Evolutionary conservation across 2,797 vertebrate genomes (phyloP).

Genomic region (Dryobates pubescens): DNA sequence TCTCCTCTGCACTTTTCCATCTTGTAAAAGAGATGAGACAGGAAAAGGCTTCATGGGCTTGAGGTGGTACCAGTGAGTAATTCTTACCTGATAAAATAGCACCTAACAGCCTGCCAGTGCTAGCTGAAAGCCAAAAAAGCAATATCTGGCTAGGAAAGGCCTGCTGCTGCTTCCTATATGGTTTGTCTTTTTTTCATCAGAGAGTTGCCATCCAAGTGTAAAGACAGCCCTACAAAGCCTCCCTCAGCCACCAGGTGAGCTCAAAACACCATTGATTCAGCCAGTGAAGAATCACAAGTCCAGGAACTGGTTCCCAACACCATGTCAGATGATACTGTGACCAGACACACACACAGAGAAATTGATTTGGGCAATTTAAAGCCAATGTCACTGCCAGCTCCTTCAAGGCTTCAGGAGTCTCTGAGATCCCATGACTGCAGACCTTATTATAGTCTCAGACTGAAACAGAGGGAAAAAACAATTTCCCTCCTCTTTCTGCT

Average conservation of each 20-base stretch:
- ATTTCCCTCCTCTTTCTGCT: background rate
- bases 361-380: background rate
- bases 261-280: background rate
- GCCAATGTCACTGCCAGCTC: background rate
- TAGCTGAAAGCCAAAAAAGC: background rate
- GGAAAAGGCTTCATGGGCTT: background rate
- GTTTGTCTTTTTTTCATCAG: background rate
- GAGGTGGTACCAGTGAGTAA: background rate
- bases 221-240: slow-evolving; percentile 8
- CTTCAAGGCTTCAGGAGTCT: background rate
- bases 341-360: background rate
- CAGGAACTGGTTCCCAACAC: background rate
- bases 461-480: background rate
- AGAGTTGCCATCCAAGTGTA: background rate
- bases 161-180: background rate
- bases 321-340: background rate
- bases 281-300: background rate
- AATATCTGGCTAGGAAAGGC: background rate
- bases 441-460: background rate
- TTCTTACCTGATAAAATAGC: background rate
- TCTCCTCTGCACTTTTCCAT: background rate
- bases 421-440: background rate
- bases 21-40: background rate
- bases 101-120: background rate
- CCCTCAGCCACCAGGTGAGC: background rate